These are phyloP conservation scores for Pyrgilauda ruficollis DNA, from an alignment of 2,113 vertebrate species.

Conservation along the genomic window DNA sequence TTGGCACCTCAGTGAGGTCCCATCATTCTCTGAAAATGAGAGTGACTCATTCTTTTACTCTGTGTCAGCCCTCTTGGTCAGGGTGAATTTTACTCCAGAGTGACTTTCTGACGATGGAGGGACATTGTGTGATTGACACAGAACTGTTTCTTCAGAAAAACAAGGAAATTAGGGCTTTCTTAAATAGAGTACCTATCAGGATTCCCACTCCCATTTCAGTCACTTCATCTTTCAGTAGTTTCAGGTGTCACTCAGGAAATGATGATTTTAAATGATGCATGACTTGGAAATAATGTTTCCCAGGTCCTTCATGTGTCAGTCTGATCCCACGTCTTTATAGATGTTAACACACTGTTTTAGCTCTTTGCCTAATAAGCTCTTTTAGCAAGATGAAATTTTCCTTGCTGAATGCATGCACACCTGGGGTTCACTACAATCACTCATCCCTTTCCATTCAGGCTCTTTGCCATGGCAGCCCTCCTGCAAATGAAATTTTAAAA, in stretches of 20 bases:
- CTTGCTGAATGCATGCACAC: background rate
- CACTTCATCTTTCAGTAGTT: background rate
- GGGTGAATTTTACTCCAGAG: background rate
- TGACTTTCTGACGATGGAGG: background rate
- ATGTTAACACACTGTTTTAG: background rate
- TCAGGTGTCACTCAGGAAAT: background rate
- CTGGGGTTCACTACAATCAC: background rate
- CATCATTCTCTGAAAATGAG: background rate
- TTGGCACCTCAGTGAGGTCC: background rate
- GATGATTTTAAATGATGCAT: background rate
- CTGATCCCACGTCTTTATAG: background rate
- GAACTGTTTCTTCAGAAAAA: background rate
- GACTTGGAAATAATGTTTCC: background rate
- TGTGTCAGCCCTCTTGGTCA: background rate
- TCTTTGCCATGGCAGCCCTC: background rate
- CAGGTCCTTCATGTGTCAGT: background rate
- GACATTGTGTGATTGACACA: background rate
- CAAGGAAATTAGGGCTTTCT: background rate
- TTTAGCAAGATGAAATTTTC: background rate
- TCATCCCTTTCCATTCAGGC: background rate
- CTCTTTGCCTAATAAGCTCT: background rate
- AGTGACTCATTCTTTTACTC: background rate
- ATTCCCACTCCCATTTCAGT: background rate
- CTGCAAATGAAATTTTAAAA: conserved; percentile 12
- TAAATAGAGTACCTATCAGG: background rate